Base-by-base conservation (phyloP, 2,888 invertebrate genomes). In the Monoplex corrugatus region DNA sequence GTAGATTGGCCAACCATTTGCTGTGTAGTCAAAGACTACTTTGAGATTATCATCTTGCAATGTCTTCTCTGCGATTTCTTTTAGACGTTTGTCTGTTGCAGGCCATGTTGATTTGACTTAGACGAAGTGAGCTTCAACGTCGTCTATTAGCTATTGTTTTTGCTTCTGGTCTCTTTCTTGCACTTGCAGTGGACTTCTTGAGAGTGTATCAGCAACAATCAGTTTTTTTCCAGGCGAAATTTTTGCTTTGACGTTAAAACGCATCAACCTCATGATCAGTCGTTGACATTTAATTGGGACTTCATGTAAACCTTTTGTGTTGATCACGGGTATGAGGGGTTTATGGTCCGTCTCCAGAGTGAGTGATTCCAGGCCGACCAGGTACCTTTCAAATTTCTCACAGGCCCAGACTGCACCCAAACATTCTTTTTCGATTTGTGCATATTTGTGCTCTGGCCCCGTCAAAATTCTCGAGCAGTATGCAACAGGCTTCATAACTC, bases 341-440 rank as follows among this genome's bases (percentile, higher is more conserved):
- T 91, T 92, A 82, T 92, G 92, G 82, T 93, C 93, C 0, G 93
- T 92, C 13, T 91, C n/a, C 6, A 92, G 80, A 38, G 45, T 78
- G 72, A 92, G 92, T 0, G 40, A n/a, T 0, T 90, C 85, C 13
- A 92, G 78, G 13, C 92, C 93, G 5, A 90, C 90, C 2, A 91
- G 82, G 57, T 90, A 91, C 63, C 85, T 68, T 19, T 28, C 28
- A 32, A 92, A 92, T 28, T 88, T 91, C 87, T 92, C 92, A 57
- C 91, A 93, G 10, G 92, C 87, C 90, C 91, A 92, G 13, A 92
- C 90, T 32, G 87, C 35, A 1, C 92, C 91, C 16, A 87, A 82
- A 40, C 82, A 80, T 38, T n/a, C 87, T 78, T 87, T 87, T 28
- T 87, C 82, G 19, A 87, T 87, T 43, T 80, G 87, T 32, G 87